Conservation (phyloP, 2,888 invertebrate species). For the Orgyia antiqua region DNA sequence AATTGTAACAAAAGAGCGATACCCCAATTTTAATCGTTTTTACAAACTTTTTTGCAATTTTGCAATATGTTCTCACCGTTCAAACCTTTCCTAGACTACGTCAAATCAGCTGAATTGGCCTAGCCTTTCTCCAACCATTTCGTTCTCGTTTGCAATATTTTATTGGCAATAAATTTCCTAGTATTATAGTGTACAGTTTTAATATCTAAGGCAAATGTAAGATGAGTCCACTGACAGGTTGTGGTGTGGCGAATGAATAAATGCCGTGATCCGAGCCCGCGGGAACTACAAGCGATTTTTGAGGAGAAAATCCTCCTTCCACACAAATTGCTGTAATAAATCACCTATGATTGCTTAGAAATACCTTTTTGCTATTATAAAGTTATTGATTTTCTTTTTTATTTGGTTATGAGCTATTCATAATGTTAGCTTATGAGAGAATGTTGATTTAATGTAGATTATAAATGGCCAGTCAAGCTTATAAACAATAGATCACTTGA, state of each 20-base stretch:
- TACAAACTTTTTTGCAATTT: too few relatives aligned
- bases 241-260: slow-evolving; percentile 49
- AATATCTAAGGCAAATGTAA: slow-evolving; percentile 12
- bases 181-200: slow-evolving; percentile 13
- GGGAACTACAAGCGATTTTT: slow-evolving; percentile 38
- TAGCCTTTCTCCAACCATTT: too few relatives aligned
- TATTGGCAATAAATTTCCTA: slow-evolving; percentile 3
- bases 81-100: too few relatives aligned
- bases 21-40: too few relatives aligned
- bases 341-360: slow-evolving; percentile 35
- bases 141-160: too few relatives aligned
- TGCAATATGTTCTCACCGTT: too few relatives aligned
- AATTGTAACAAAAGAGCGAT: too few relatives aligned
- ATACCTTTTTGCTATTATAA: slow-evolving; percentile 19
- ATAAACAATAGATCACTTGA: too few relatives aligned
- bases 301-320: slow-evolving; percentile 39
- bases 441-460: too few relatives aligned
- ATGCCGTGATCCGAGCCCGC: slow-evolving; percentile 28
- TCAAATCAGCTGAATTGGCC: too few relatives aligned
- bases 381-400: slow-evolving; percentile 15
- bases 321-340: slow-evolving; percentile 44
- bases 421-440: too few relatives aligned
- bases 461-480: too few relatives aligned
- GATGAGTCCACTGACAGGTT: slow-evolving; percentile 21
- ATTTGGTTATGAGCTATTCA: neutral